Conservation (phyloP, 2,113 vertebrate species). For the Platysternon megacephalum region DNA sequence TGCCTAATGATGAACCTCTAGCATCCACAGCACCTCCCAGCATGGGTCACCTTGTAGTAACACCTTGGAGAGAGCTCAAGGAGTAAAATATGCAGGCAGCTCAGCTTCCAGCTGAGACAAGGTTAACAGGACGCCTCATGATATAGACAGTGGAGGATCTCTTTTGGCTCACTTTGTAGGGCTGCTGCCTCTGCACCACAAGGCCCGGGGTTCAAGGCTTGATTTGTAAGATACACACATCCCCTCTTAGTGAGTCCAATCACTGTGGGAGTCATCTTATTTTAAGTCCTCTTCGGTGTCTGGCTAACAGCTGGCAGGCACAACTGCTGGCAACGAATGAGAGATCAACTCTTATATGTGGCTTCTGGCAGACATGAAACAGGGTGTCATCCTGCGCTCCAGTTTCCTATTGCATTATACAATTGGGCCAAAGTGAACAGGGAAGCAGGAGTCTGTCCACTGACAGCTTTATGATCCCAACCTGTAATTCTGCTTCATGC, state of each 20-base stretch:
- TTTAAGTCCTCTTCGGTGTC: neutral
- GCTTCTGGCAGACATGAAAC: neutral
- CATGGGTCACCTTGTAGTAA: rapidly evolving
- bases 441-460: neutral
- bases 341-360: conserved; percentile 13
- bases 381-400: neutral
- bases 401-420: rapidly evolving
- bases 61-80: rapidly evolving
- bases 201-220: rapidly evolving
- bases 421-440: neutral
- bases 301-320: neutral
- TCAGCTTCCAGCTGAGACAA: neutral
- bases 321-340: rapidly evolving
- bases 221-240: neutral
- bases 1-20: neutral
- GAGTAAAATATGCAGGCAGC: neutral
- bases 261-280: neutral
- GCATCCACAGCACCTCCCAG: neutral
- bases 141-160: neutral
- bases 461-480: neutral
- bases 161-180: neutral
- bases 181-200: neutral
- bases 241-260: neutral
- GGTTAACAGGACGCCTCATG: rapidly evolving
- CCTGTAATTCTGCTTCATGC: neutral